These are phyloP conservation scores for Helleia helle DNA, from an alignment of 2,888 invertebrate genomes.

Conservation along the genomic window DNA sequence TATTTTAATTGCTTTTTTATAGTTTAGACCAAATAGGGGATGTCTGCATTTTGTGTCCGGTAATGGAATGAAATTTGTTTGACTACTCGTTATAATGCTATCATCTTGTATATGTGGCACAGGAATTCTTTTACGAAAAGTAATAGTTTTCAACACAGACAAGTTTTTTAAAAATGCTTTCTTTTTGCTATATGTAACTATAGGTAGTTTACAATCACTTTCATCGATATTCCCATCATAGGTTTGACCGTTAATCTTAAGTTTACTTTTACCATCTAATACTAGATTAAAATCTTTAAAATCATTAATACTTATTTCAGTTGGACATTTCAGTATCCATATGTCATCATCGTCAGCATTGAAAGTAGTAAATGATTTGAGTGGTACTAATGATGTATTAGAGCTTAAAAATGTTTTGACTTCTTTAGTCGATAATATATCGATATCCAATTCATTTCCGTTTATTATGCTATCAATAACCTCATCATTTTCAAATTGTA, in stretches of 20 bases:
- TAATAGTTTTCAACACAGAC: constrained; percentile 25
- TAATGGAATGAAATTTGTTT: constrained; percentile 42
- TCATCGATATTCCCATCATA: constrained; percentile 36
- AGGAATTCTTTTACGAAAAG: constrained; percentile 44
- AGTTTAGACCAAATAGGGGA: constrained; percentile 51
- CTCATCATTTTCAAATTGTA: constrained; percentile 44
- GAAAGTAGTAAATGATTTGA: constrained; percentile 13
- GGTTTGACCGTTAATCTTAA: constrained; percentile 43
- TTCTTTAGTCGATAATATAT: constrained; percentile 21
- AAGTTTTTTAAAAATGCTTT: constrained; percentile 31
- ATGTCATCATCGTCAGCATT: constrained; percentile 43
- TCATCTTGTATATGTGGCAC: constrained; percentile 40
- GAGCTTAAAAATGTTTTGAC: constrained; percentile 32
- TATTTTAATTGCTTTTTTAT: constrained; percentile 43
- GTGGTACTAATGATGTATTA: constrained; percentile 29
- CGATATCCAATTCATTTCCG: constrained; percentile 9
- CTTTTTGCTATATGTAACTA: constrained; percentile 27
- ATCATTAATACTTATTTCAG: constrained; percentile 32
- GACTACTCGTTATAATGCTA: constrained; percentile 31
- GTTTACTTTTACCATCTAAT: constrained; percentile 39
- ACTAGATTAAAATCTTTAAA: constrained; percentile 31
- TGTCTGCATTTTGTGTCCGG: constrained; percentile 56
- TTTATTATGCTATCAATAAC: constrained; percentile 15
- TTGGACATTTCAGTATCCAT: constrained; percentile 46
- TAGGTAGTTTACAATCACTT: constrained; percentile 22